These are phyloP conservation scores for Theretra japonica DNA, from an alignment of 2,888 invertebrate genomes.

Conservation along the genomic window DNA sequence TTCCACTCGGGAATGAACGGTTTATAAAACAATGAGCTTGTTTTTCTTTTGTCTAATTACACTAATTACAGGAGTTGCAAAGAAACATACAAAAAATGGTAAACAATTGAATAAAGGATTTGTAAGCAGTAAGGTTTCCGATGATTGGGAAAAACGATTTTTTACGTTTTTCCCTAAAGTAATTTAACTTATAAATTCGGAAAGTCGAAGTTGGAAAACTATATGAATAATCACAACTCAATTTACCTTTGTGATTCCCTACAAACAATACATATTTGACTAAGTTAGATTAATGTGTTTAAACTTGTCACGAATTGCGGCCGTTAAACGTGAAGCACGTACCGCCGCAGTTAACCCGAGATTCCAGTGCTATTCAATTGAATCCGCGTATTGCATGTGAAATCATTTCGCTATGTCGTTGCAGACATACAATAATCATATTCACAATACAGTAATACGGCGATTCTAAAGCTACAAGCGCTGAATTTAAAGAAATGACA, in stretches of 20 bases:
- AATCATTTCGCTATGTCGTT: not conserved
- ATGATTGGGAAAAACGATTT: not conserved
- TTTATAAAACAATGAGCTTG: not conserved
- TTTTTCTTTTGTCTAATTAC: not conserved
- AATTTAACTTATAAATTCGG: conserved; percentile 10
- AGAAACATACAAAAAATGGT: not conserved
- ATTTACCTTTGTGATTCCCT: not conserved
- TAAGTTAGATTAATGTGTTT: not conserved
- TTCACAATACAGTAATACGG: conserved; percentile 1
- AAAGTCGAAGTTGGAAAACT: not conserved
- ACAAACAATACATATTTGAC: not conserved
- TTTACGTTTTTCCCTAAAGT: not conserved
- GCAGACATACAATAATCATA: not conserved
- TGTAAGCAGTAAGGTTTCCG: not conserved
- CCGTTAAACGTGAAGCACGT: not conserved
- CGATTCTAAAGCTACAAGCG: not conserved
- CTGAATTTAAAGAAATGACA: not conserved
- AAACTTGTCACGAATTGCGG: not conserved
- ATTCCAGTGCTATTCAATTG: not conserved
- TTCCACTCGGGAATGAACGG: not conserved
- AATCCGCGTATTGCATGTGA: not conserved
- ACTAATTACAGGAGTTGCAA: not conserved
- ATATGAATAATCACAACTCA: not conserved
- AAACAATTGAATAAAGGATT: not conserved
- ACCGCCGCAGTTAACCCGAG: not conserved